Evolutionary conservation across 2,888 invertebrate genomes (phyloP).

Genomic region (Graphium colonna): DNA sequence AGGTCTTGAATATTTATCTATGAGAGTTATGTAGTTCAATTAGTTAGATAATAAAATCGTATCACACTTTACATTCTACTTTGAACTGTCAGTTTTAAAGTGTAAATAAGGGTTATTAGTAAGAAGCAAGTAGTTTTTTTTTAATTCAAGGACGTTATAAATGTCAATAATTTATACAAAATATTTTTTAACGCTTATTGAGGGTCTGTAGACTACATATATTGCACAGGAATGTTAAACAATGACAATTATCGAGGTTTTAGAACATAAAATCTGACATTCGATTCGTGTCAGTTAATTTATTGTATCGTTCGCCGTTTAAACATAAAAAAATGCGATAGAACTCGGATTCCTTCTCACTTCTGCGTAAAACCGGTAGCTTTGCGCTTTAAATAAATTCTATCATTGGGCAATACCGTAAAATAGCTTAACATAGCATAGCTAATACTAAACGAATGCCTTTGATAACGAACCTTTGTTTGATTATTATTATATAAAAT

Average conservation of each 20-base stretch:
- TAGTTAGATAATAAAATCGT: no score
- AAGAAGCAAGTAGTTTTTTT: no score
- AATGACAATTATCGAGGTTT: constrained; percentile 24
- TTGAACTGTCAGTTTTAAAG: no score
- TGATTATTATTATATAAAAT: no score
- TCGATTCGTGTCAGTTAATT: constrained; percentile 48
- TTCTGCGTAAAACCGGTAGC: constrained; percentile 69
- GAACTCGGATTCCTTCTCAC: constrained; percentile 49
- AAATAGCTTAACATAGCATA: neutral
- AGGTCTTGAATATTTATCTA: no score
- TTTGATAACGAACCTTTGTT: neutral
- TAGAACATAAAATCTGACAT: constrained; percentile 41
- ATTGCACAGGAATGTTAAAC: constrained; percentile 21
- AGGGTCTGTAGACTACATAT: no score
- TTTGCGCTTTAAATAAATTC: constrained; percentile 33
- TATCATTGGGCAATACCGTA: neutral
- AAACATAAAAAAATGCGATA: constrained; percentile 53
- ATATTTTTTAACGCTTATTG: no score
- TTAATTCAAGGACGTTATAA: no score
- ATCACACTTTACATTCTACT: no score
- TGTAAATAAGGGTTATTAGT: no score
- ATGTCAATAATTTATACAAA: no score
- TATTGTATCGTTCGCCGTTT: constrained; percentile 44
- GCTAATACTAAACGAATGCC: neutral
- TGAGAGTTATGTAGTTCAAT: no score